Base-by-base conservation (phyloP, 2,797 vertebrate genomes). In the Etheostoma nigrum region DNA sequence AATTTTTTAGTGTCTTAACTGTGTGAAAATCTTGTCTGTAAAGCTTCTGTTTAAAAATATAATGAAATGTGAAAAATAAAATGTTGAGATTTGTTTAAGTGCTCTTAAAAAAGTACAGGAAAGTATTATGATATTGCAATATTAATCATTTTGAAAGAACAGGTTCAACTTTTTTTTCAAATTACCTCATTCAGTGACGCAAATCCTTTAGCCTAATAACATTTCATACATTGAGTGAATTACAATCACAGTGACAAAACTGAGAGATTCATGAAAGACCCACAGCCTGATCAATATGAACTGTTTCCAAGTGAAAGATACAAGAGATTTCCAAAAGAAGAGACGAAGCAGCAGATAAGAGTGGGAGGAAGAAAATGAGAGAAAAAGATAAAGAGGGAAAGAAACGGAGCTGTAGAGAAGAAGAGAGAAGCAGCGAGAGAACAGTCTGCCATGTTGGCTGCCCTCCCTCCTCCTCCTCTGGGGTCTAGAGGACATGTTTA, bases 401-500 rank as follows among this genome's bases (percentile, higher is more conserved):
- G 68, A 78, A 33, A 73, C 6, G 13, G 54, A 40, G 36, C 10
- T 11, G 36, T 10, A 81, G 83, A 79, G 72, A 76, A 59, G 67
- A 73, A 48, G 53, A 72, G 74, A 72, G 36, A 40, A 40, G 36
- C 36, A 12, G 10, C 10, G 72, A 79, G 69, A 66, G 80, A 83
- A 74, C 67, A 83, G 84, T 79, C 85, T 89, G 87, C 88, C 89
- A 83, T 88, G 88, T 85, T 90, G 88, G 87, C 90, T 81, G 77
- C 83, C 86, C 88, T 87, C 79, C 79, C 72, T 84, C 89, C 86
- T 90, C 92, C 78, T 88, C 85, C 87, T 89, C 88, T 83, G 79
- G 86, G 90, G 87, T 92, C 84, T 89, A 91, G 91, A 94, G 93
- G 93, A 95, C 93, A 91, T 90, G 84, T 91, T 95, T 94, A 94